phyloP scores from a whole-genome alignment of 2,888 invertebrate species.

The Timema cristinae region DNA sequence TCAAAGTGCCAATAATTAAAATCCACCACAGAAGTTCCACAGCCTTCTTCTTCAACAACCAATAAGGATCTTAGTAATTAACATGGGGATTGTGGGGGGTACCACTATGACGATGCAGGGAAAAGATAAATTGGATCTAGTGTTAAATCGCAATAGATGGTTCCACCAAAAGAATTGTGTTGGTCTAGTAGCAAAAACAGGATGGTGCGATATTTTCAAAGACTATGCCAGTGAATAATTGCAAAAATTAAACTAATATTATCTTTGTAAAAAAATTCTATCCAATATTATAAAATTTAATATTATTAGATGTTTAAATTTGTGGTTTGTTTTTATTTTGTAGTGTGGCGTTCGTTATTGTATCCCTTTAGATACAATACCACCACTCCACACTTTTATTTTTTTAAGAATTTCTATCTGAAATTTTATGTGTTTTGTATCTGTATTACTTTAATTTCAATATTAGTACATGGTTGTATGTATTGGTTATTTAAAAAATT shows the following conservation, averaged over 20 bases:
- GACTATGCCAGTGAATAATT: conserved; percentile 10
- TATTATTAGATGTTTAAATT: too few species aligned
- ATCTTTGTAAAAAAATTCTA: too few species aligned
- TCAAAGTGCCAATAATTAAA: not conserved
- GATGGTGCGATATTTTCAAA: not conserved
- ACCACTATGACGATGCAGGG: not conserved
- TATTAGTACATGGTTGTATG: too few species aligned
- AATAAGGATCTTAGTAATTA: not conserved
- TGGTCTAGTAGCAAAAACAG: not conserved
- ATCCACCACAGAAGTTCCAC: not conserved
- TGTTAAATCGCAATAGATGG: not conserved
- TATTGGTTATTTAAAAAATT: too few species aligned
- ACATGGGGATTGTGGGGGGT: not conserved
- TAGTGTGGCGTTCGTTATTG: too few species aligned
- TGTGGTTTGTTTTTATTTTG: too few species aligned
- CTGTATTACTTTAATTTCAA: too few species aligned
- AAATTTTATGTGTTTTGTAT: too few species aligned
- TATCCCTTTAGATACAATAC: too few species aligned
- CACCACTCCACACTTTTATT: too few species aligned
- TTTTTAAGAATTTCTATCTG: too few species aligned
- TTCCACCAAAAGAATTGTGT: conserved; percentile 1
- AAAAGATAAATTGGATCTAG: not conserved
- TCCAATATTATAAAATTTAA: too few species aligned
- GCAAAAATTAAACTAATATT: not conserved
- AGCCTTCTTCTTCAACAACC: not conserved